Base-by-base conservation (phyloP, 2,888 invertebrate species). In the Adelognathus sp. region DNA sequence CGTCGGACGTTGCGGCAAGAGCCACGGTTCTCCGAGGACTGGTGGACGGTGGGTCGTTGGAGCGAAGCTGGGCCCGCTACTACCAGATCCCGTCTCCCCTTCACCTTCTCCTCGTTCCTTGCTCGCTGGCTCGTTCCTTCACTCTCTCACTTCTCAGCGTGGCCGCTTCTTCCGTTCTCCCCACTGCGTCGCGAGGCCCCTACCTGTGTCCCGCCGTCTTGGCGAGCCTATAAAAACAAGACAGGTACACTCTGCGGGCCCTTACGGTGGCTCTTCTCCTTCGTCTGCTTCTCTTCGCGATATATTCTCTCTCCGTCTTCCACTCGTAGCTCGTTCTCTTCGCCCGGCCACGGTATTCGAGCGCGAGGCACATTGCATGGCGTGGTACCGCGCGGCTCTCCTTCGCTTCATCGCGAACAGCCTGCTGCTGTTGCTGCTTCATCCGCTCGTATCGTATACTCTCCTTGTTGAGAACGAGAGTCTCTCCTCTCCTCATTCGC, bases 191-290 rank as follows among this genome's bases (percentile, higher is more conserved):
- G 63, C 50, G 50, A 52, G 72, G 80, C 76, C 73, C 79, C 85
- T 86, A 85, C 87, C 86, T 85, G 82, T 86, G 88, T 86, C 84
- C 84, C 86, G 85, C 85, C 87, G 88, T 88, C 90, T 88, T 86
- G 88, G 88, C 85, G 87, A 88, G 88, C 89, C 89, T 90, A 90
- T 89, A 91, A 91, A 90, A 91, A 91, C 91, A 91, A 90, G 91
- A 91, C 91, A 90, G 90, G 90, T 91, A 90, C 90, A 90, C 90
- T 90, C 89, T 88, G 88, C 83, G 87, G 88, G 86, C 89, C 89
- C 88, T 90, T 89, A 88, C 91, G 87, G 90, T 90, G 90, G 90
- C 90, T 90, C 89, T 86, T 89, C 87, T 84, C 87, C 88, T 87
- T 88, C 88, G 83, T 86, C 85, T 85, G 86, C 88, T 88, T 88